phyloP scores from a whole-genome alignment of 2,888 invertebrate genomes.

The Drosophila merina region DNA sequence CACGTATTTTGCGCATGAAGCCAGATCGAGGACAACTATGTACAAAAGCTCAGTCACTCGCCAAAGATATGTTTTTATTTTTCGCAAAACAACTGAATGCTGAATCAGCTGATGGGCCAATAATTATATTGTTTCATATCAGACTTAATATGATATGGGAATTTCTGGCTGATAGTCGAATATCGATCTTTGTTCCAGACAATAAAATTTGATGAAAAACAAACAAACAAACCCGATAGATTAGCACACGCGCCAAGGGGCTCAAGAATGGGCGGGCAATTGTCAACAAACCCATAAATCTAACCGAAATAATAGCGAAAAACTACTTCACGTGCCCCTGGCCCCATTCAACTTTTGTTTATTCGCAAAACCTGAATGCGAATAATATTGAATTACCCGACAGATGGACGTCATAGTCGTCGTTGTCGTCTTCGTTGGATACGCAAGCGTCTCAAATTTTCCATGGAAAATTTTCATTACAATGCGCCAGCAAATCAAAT shows the following conservation, averaged over 20 bases:
- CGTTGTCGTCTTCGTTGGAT: slow-evolving; percentile 1
- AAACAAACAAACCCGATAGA: slow-evolving; percentile 26
- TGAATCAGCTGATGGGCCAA: slow-evolving; percentile 22
- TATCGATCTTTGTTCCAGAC: slow-evolving; percentile 51
- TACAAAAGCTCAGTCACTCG: slow-evolving; percentile 6
- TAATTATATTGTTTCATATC: neutral
- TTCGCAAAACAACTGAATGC: neutral
- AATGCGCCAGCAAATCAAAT: slow-evolving; percentile 17
- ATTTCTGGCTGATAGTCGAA: slow-evolving; percentile 11
- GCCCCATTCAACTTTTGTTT: slow-evolving; percentile 22
- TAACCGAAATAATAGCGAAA: slow-evolving; percentile 10
- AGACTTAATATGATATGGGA: neutral
- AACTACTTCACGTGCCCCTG: slow-evolving; percentile 23
- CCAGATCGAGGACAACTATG: slow-evolving; percentile 53
- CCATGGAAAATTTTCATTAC: slow-evolving; percentile 46
- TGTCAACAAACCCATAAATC: slow-evolving; percentile 64
- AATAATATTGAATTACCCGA: neutral
- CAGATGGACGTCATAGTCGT: neutral
- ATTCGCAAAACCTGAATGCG: slow-evolving; percentile 3
- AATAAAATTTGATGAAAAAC: slow-evolving; percentile 24
- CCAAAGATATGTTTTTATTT: slow-evolving; percentile 24
- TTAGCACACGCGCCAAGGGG: slow-evolving; percentile 29
- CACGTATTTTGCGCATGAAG: slow-evolving; percentile 30
- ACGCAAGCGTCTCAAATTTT: slow-evolving; percentile 34
- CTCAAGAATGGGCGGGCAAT: neutral